Conservation (phyloP, 1,140 invertebrate genomes). For the Anastrepha obliqua region DNA sequence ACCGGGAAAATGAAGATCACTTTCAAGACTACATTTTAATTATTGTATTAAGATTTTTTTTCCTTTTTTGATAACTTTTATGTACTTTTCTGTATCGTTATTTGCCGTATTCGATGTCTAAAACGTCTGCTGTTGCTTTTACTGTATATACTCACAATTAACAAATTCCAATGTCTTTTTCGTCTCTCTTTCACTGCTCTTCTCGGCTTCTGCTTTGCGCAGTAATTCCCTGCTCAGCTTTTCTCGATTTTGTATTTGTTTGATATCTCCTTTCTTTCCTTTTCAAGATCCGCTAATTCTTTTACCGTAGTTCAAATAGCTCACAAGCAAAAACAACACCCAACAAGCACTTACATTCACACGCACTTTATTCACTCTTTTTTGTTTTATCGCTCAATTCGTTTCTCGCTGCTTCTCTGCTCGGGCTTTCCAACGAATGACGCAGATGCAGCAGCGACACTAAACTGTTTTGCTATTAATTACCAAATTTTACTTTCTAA, state of each 20-base stretch:
- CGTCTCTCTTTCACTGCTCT: background rate
- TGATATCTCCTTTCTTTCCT: background rate
- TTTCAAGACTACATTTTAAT: background rate
- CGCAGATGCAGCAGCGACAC: constrained; percentile 20
- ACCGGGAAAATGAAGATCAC: background rate
- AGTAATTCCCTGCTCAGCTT: background rate
- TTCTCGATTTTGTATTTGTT: background rate
- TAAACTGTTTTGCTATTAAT: background rate
- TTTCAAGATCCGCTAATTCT: background rate
- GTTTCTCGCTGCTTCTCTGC: constrained; percentile 1
- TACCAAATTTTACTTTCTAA: background rate
- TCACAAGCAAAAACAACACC: constrained; percentile 37
- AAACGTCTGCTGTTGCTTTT: constrained; percentile 41
- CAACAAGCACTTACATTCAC: constrained; percentile 8
- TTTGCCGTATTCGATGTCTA: constrained; percentile 10
- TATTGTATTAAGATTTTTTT: background rate
- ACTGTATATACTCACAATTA: constrained; percentile 52
- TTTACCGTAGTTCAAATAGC: background rate
- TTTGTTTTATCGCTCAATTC: background rate
- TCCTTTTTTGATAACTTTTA: background rate
- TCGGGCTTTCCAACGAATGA: constrained; percentile 27
- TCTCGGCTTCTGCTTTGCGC: background rate
- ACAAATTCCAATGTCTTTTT: constrained; percentile 53
- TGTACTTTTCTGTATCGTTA: constrained; percentile 42
- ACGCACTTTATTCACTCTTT: background rate